These are phyloP conservation scores for Oscheius sp. DNA, from an alignment of 2,888 invertebrate genomes.

Conservation along the genomic window DNA sequence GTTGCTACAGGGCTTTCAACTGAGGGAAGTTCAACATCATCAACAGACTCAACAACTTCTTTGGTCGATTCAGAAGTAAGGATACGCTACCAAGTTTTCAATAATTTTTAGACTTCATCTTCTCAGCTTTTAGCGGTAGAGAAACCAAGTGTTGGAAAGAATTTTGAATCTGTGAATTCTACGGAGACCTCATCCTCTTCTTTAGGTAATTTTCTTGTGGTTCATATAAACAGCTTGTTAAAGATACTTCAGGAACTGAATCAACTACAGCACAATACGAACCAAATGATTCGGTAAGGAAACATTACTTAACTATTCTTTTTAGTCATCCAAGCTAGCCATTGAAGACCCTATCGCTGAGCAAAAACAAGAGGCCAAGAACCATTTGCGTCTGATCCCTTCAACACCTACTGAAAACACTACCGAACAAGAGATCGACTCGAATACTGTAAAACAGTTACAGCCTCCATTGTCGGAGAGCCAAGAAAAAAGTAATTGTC, in stretches of 20 bases:
- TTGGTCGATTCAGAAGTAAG: too few relatives aligned
- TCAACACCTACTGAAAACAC: too few relatives aligned
- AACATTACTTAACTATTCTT: too few relatives aligned
- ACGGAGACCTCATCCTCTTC: too few relatives aligned
- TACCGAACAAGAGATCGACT: not conserved
- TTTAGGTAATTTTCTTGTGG: not conserved
- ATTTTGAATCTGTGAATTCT: too few relatives aligned
- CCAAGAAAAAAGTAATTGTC: conserved; percentile 16
- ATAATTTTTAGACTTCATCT: too few relatives aligned
- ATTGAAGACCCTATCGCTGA: conserved; percentile 5
- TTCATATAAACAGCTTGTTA: not conserved
- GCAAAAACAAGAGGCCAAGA: not conserved
- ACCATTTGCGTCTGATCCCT: too few relatives aligned
- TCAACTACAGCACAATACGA: not conserved
- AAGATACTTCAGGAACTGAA: not conserved
- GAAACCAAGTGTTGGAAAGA: not conserved
- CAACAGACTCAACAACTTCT: too few relatives aligned
- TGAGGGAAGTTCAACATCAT: too few relatives aligned
- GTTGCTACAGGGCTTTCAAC: too few relatives aligned
- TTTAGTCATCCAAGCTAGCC: not conserved
- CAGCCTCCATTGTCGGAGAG: conserved; percentile 3
- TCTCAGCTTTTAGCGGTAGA: too few relatives aligned
- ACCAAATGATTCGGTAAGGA: not conserved
- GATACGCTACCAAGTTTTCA: too few relatives aligned
- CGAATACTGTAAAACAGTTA: not conserved